Base-by-base conservation (phyloP, 2,888 invertebrate genomes). In the Scaptomyza flava region DNA sequence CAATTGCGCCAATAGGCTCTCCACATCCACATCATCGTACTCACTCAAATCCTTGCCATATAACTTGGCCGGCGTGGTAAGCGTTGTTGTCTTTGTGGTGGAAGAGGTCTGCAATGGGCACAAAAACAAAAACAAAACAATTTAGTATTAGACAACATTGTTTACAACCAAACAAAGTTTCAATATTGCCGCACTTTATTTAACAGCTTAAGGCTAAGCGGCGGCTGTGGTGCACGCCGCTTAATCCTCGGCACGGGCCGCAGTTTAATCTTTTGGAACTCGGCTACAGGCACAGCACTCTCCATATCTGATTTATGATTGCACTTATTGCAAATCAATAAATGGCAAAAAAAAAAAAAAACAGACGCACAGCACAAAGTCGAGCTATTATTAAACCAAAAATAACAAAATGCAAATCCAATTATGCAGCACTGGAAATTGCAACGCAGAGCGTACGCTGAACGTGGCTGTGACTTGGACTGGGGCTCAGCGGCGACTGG, bases 21-120 rank as follows among this genome's bases (percentile, higher is more conserved):
- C 99, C 82, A 99, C 97, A 92, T 99, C 98, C 90, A 98, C 95
- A 92, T 98, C 97, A 92, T 98, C 98, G 91, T 97, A 98, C 87
- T 96, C 95, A 90, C 96, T 96, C 89, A 98, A 93, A 92, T 98
- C 97, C 93, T 96, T 96, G 89, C 98, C 97, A 91, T 96, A 97
- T 87, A 98, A 93, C 93, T 97, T 97, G 80, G 96, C 96, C 90
- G 96, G 96, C 82, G 97, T 96, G 90, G 97, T 97, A 95, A 96
- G 96, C 91, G 96, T 97, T 83, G 96, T 97, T 84, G 96, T 96
- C 92, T 96, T 97, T 89, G 96, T 97, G 84, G 95, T 95, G 87
- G 97, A 96, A 91, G 97, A 96, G 92, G 96, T 97, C 97, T 97
- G 94, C 72, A 94, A 89, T 57, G 12, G 57, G 43, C 45, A 53